These are phyloP conservation scores for Plebejus melissa DNA, from an alignment of 2,888 invertebrate genomes.

Conservation along the genomic window DNA sequence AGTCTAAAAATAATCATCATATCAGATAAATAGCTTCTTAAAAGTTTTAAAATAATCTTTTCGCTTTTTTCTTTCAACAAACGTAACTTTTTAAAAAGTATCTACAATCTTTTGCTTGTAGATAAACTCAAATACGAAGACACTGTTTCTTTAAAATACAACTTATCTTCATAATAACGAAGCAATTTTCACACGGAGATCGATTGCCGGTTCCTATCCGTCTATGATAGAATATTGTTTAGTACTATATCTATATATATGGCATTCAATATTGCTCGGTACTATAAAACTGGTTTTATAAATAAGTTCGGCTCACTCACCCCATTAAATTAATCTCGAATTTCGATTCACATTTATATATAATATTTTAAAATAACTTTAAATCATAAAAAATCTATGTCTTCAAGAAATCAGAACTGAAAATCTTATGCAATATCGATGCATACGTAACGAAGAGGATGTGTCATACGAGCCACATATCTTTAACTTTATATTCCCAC, in stretches of 20 bases:
- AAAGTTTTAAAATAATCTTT: too few relatives aligned
- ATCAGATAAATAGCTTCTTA: background rate
- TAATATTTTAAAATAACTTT: background rate
- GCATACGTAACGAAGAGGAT: constrained; percentile 2
- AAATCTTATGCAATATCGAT: background rate
- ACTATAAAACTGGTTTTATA: too few relatives aligned
- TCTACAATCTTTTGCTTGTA: background rate
- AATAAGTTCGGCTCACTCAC: too few relatives aligned
- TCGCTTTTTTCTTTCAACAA: too few relatives aligned
- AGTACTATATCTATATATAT: background rate
- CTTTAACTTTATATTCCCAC: constrained; percentile 18
- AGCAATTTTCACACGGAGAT: background rate
- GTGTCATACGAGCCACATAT: background rate
- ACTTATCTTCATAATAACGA: background rate
- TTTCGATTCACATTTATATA: too few relatives aligned
- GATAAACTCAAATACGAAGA: background rate
- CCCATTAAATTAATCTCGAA: too few relatives aligned
- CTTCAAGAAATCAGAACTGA: background rate
- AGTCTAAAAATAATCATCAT: background rate
- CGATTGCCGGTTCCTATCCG: background rate
- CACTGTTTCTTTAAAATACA: background rate
- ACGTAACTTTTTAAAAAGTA: too few relatives aligned
- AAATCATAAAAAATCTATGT: background rate
- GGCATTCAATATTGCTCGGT: too few relatives aligned
- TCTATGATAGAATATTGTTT: background rate